Evolutionary conservation across 2,888 invertebrate species (phyloP), one percentile per base, ranked within the genome.

Genomic region (Muscina levida): DNA sequence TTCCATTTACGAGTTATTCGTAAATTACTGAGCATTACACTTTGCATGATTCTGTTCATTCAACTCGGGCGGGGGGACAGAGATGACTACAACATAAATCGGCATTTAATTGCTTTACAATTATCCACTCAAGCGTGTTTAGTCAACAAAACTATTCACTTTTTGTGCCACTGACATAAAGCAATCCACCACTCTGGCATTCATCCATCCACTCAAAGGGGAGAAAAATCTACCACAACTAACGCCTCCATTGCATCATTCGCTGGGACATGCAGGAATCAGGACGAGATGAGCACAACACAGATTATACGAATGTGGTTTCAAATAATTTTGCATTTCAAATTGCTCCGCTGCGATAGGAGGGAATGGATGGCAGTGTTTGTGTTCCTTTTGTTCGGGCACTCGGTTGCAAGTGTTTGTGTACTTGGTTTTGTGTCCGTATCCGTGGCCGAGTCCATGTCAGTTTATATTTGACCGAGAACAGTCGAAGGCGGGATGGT

Each of bases 121-220:
- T 78, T 82, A 79, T 79, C 78, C 72, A 67, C 78, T 73, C 72
- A 77, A 74, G 81, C 72, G 72, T 79, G 57, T 31, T 53, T 71
- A 74, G 39, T 42, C 48, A 66, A 57, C 37, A 62, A 68, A 62
- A 42, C 31, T 42, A 13, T 42, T 62, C 39, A 62, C 22, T 62
- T 62, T 17, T 39, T 62, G 19, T 39, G 62, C 39, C 42, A 42
- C 42, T 22, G 11, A 53, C 62, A 62, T 39, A 22, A n/a, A 31
- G 31, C 31, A 31, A 3, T 31, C 31, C 31, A 31, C 31, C 4
- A 31, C 31, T 31, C 31, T 5, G 31, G 1, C 59, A 62, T 17
- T 17, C 62, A 62, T 62, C 62, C 42, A 62, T 62, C 31, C 8
- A 31, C 3, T 8, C 62, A 62, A 17, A 11, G n/a, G 59, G 5